phyloP scores from a whole-genome alignment of 2,888 invertebrate species.

The Isotomurus palustris region DNA sequence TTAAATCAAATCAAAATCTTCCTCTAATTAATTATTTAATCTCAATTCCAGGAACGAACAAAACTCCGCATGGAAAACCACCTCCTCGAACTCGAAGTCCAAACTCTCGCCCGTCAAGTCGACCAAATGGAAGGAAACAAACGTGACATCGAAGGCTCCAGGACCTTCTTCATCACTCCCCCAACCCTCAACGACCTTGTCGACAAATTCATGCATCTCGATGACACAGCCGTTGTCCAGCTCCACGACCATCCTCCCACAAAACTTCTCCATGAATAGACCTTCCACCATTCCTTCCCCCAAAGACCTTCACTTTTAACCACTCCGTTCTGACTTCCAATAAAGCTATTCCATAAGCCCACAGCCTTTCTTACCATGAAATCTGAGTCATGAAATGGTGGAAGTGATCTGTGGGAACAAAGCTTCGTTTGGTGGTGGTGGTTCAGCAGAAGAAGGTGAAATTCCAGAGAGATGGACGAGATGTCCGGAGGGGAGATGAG shows the following conservation, averaged over 20 bases:
- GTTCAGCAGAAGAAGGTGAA: too few relatives aligned
- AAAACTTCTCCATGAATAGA: conserved; percentile 36
- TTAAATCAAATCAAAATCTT: not conserved
- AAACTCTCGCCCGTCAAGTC: conserved; percentile 34
- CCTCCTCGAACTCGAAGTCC: conserved; percentile 38
- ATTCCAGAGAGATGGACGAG: too few relatives aligned
- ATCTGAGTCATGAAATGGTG: too few relatives aligned
- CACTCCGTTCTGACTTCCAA: too few relatives aligned
- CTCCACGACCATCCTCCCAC: conserved; percentile 41
- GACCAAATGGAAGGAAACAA: conserved; percentile 33
- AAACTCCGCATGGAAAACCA: conserved; percentile 38
- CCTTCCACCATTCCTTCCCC: not conserved
- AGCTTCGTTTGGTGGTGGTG: too few relatives aligned
- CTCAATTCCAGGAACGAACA: conserved; percentile 31
- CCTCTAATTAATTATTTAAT: not conserved
- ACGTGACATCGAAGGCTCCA: conserved; percentile 28
- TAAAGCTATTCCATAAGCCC: too few relatives aligned
- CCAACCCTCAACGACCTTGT: conserved; percentile 21
- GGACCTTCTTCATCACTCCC: conserved; percentile 31
- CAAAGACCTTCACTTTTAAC: too few relatives aligned
- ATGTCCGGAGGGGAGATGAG: too few relatives aligned
- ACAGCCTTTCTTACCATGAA: too few relatives aligned
- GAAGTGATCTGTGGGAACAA: too few relatives aligned
- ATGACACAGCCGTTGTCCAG: conserved; percentile 25
- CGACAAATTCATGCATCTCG: conserved; percentile 21